These are phyloP conservation scores for Macrophya annulata DNA, from an alignment of 2,888 invertebrate species.

Conservation along the genomic window DNA sequence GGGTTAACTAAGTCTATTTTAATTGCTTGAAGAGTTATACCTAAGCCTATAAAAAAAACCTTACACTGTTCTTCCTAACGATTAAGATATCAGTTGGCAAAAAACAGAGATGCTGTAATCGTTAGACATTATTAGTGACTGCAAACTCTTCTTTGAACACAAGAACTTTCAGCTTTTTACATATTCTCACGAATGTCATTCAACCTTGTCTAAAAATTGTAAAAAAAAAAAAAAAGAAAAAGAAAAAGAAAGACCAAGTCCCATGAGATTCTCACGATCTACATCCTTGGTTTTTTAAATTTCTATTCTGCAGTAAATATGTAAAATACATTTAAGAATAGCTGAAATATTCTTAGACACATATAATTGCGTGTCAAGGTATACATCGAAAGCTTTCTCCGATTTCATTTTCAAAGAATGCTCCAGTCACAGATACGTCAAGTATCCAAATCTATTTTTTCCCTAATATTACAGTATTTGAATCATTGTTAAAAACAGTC, in stretches of 20 bases:
- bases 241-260: not conserved
- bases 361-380: not conserved
- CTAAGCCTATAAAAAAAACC: not conserved
- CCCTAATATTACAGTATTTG: not conserved
- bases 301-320: not conserved
- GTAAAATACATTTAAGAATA: not conserved
- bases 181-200: not conserved
- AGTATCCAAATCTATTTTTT: not conserved
- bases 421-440: not conserved
- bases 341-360: constrained; percentile 3
- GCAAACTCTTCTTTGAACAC: not conserved
- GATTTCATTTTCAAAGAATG: not conserved
- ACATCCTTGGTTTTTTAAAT: not conserved
- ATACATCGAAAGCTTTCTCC: not conserved
- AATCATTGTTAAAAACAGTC: not conserved
- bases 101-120: not conserved
- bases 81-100: not conserved
- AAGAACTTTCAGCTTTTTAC: not conserved
- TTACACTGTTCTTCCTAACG: not conserved
- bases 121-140: not conserved
- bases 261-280: not conserved
- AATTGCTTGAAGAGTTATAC: not conserved
- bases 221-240: not conserved
- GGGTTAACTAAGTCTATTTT: not conserved
- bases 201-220: not conserved